phyloP scores from a whole-genome alignment of 2,797 vertebrate genomes.

The Coluber constrictor region DNA sequence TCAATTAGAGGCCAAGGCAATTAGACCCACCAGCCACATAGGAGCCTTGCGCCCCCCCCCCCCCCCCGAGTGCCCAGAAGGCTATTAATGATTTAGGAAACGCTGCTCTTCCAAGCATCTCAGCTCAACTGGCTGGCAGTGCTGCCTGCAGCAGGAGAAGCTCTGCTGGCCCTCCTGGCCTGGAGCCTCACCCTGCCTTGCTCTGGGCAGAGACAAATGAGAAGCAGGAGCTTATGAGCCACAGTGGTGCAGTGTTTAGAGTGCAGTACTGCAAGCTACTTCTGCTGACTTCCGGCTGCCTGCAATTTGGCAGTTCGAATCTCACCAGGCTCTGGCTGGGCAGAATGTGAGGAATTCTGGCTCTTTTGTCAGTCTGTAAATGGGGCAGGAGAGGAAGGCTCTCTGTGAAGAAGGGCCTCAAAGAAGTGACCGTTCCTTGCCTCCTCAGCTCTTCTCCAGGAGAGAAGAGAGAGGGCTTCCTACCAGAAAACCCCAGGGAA shows the following conservation, averaged over 20 bases:
- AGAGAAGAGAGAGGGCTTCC: too few species aligned
- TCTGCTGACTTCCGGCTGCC: too few species aligned
- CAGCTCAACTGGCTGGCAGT: not conserved
- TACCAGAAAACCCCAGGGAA: too few species aligned
- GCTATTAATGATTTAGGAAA: not conserved
- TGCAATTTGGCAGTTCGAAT: too few species aligned
- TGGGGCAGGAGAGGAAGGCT: conserved; percentile 41
- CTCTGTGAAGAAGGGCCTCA: conserved; percentile 46
- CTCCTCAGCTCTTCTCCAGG: not conserved
- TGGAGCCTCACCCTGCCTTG: not conserved
- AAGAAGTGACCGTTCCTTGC: not conserved
- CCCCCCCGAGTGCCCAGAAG: not conserved
- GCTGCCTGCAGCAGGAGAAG: not conserved
- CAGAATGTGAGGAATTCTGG: conserved; percentile 64
- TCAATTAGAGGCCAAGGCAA: not conserved
- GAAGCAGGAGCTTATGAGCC: not conserved
- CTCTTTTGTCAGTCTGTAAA: conserved; percentile 60
- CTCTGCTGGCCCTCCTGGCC: not conserved
- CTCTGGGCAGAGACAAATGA: not conserved
- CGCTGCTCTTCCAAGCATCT: not conserved
- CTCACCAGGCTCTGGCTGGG: conserved; percentile 39
- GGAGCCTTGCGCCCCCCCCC: not conserved
- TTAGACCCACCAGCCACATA: not conserved
- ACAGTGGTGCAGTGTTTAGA: too few species aligned
- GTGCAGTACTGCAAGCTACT: too few species aligned